Base-by-base conservation (phyloP, 2,113 vertebrate species). In the Micronycteris hirsuta region DNA sequence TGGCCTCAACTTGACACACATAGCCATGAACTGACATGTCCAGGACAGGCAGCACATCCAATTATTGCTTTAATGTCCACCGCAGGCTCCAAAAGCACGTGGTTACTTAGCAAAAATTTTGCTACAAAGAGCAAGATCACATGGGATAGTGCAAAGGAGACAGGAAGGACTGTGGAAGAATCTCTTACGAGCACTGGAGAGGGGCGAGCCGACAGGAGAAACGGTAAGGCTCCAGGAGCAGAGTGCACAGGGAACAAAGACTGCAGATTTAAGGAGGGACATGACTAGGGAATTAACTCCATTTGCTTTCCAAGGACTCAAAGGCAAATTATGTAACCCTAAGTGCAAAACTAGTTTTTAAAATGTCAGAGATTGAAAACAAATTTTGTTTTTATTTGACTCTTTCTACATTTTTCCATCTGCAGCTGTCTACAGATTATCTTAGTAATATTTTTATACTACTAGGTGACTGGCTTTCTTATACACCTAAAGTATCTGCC, bases 331-430 rank as follows among this genome's bases (percentile, higher is more conserved):
- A 71, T 67, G 54, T 41, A 84, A 14, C 31, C 26, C 68, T 70
- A 67, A 73, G 2, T 89, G 89, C 47, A 97, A 96, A 93, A 70
- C 28, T 76, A 33, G 5, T 85, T 70, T 94, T 38, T 58, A n/a
- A 61, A 93, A 68, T 70, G 74, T 68, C 77, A 91, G 20, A 88
- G 20, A 85, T 31, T 74, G 11, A 93, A 94, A 76, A 76, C 28
- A 20, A 68, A 61, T 49, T 89, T 36, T 49, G n/a, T 45, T 81
- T 92, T 85, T 45, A 67, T 58, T 73, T 84, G 70, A 88, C 54
- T 82, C 19, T 24, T 87, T 68, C 58, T 43, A 61, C 52, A 54
- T 82, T 71, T 84, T 91, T 86, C 65, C 43, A 85, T 74, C 36
- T 86, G 67, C 11, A 77, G 56, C 70, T 38, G 22, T 86, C 58